Percentiles rank a stretch among this genome's conserved stretches.
Conservation (phyloP, 2,797 vertebrate genomes). For the Poliocrania exsul region DNA sequence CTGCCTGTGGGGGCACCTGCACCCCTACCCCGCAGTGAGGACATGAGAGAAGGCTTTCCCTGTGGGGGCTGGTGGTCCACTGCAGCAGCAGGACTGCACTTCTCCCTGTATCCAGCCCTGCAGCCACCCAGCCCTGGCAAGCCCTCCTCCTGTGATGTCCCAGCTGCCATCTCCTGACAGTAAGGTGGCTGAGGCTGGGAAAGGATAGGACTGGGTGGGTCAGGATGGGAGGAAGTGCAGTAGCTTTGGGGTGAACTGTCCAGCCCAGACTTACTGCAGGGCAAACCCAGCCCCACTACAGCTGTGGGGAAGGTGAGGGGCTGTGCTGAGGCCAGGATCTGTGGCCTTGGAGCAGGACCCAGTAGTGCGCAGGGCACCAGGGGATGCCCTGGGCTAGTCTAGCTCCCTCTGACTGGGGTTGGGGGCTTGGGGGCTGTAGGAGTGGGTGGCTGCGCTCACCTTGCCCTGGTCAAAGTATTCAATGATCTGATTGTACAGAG, state of each 20-base stretch:
- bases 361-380: fast-evolving
- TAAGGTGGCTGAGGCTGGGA: background rate
- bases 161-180: fast-evolving
- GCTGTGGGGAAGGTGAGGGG: background rate
- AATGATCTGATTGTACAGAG: slow-evolving; percentile 63
- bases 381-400: background rate
- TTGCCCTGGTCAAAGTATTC: slow-evolving; percentile 66
- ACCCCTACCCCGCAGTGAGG: background rate
- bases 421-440: background rate
- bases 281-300: background rate
- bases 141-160: too few relatives aligned
- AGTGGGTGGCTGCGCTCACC: background rate
- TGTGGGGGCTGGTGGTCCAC: background rate
- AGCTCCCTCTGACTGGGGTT: background rate
- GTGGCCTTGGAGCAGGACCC: background rate
- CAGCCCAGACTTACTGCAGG: too few relatives aligned
- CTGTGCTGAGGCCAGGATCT: background rate
- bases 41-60: background rate
- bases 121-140: background rate
- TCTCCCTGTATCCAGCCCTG: background rate
- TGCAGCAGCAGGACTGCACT: background rate
- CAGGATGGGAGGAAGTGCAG: background rate
- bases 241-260: background rate
- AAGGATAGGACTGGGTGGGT: too few relatives aligned
- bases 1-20: background rate